Conservation (phyloP, 92 coral and sea anemone species). For the Porites evermanni region DNA sequence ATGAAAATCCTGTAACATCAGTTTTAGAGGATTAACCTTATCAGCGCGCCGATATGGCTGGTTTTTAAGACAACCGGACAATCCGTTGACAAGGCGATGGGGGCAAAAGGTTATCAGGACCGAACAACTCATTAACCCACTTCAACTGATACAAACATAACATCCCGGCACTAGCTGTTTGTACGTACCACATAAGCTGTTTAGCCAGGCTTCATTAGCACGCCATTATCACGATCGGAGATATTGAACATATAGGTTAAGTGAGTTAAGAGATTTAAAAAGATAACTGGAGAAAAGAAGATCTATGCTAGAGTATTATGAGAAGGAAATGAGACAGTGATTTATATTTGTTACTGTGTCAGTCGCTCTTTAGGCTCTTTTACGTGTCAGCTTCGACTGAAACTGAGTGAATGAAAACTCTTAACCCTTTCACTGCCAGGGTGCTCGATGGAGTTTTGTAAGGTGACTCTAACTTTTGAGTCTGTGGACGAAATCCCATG, state of each 20-base stretch:
- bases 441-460: no score
- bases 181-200: not conserved
- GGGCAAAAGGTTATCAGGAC: constrained; percentile 32
- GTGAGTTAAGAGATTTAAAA: not conserved
- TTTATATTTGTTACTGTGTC: not conserved
- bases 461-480: no score
- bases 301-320: not conserved
- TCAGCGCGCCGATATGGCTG: constrained; percentile 11
- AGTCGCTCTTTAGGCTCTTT: not conserved
- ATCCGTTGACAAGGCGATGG: constrained; percentile 32
- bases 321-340: not conserved
- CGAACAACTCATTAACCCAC: not conserved
- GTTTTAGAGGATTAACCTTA: constrained; percentile 17
- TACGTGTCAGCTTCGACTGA: not conserved
- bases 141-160: not conserved
- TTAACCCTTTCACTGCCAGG: no score
- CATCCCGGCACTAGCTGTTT: not conserved
- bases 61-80: constrained; percentile 11
- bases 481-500: no score
- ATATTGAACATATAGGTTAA: constrained; percentile 2
- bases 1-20: not conserved
- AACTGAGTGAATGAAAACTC: not conserved
- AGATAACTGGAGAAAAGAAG: not conserved
- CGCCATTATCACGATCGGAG: constrained; percentile 15
- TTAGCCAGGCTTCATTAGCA: not conserved